Base-by-base conservation (phyloP, 2,797 vertebrate species). In the Catostomus latipinnis region DNA sequence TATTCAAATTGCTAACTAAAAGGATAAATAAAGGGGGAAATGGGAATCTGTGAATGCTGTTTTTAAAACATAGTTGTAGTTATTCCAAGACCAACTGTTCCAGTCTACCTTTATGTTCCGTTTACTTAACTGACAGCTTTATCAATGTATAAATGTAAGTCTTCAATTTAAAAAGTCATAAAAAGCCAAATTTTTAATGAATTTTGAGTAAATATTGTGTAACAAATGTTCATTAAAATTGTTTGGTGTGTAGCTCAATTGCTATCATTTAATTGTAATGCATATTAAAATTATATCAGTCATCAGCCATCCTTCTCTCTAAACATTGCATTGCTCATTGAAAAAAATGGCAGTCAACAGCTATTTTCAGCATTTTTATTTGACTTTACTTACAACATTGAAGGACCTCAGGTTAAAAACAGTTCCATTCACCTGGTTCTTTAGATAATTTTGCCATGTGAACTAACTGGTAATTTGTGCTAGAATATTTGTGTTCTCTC, bases 401-500 rank as follows among this genome's bases (percentile, higher is more conserved):
- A 34, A 34, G 34, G 53, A 13, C 11, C 11, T 54, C 13, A 54
- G 34, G 34, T 34, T 34, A 6, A 63, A 13, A 65, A 48, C 43
- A 65, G 16, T 63, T 13, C 7, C 10, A 63, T 6, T 63, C 7
- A n/a, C 12, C 6, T 45, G 6, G 34, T 62, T 22, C 34, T 62
- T n/a, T 45, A 13, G 3, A 7, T 14, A 11, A 58, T 34, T 14
- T 5, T 57, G 16, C 6, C 34, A 22, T 10, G 12, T 18, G 34
- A 34, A 9, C 34, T 60, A 60, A 45, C 69, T 71, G 52, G 58
- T 61, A 54, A 62, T 71, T 18, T 60, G 45, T 62, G 56, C 72
- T 62, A 62, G 49, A 62, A 56, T 53, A 68, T 71, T 71, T 11
- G 6, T 89, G 86, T 89, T 88, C 82, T 84, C 85, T 89, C 83